A percentile compares a stretch with the other conserved stretches of the same genome.
These are phyloP conservation scores for Nemopilema nomurai DNA, from an alignment of 30 jellyfish, hydroid and myxozoan genomes.

Conservation along the genomic window DNA sequence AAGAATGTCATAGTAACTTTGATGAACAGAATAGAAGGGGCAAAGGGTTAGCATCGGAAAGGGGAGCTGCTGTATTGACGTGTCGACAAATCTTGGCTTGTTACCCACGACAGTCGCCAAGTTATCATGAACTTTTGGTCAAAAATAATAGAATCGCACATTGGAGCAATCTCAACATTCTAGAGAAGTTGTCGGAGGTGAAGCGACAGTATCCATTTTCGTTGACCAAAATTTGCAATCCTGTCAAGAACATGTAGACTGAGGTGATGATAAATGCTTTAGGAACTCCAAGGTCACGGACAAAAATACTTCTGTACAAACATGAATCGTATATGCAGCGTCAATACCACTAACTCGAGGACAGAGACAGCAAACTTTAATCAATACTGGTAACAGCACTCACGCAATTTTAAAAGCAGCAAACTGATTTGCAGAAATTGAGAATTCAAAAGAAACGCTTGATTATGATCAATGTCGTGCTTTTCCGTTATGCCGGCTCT, in stretches of 20 bases:
- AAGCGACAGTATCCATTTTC: too few species aligned
- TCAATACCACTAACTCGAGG: neutral
- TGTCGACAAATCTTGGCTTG: too few species aligned
- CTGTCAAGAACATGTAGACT: neutral
- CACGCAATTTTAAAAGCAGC: neutral
- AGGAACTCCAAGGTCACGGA: neutral
- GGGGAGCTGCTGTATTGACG: too few species aligned
- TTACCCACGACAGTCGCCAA: too few species aligned
- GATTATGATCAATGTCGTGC: neutral
- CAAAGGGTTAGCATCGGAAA: too few species aligned
- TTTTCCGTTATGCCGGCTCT: neutral
- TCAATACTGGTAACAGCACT: neutral
- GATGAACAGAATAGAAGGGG: too few species aligned
- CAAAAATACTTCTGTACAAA: neutral
- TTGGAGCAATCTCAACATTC: too few species aligned
- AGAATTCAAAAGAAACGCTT: neutral
- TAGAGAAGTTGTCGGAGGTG: too few species aligned
- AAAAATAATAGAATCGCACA: too few species aligned
- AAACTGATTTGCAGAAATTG: neutral
- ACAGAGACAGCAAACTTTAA: neutral
- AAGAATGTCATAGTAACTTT: too few species aligned
- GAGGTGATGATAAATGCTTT: neutral
- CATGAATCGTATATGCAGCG: neutral
- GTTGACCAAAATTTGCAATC: too few species aligned
- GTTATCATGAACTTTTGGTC: too few species aligned